Conservation (phyloP, 2,888 invertebrate genomes). For the Plagiodera versicolora region DNA sequence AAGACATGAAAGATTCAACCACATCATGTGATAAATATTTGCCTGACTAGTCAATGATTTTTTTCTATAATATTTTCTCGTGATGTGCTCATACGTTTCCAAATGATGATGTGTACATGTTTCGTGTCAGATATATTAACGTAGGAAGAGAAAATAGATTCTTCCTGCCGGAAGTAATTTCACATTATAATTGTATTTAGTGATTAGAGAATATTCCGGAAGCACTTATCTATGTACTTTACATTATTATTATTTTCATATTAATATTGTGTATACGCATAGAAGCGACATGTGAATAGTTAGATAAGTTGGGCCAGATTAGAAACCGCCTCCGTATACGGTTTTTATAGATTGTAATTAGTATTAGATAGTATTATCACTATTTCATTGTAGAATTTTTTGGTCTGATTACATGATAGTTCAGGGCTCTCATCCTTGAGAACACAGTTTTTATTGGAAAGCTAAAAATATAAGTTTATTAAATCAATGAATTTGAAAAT, state of each 20-base stretch:
- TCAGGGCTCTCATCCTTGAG: too few species aligned
- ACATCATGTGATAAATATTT: too few species aligned
- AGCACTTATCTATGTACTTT: slow-evolving; percentile 28
- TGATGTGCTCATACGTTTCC: background rate
- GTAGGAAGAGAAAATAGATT: slow-evolving; percentile 4
- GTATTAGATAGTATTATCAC: too few species aligned
- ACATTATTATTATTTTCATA: background rate
- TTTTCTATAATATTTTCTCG: background rate
- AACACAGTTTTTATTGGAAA: too few species aligned
- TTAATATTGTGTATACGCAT: background rate
- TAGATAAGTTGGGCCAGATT: too few species aligned
- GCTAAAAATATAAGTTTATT: too few species aligned
- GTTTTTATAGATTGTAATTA: too few species aligned
- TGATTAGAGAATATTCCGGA: slow-evolving; percentile 30
- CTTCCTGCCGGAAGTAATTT: slow-evolving; percentile 27
- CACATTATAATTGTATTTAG: slow-evolving; percentile 26
- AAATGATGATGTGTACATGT: background rate
- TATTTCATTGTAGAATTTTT: too few species aligned
- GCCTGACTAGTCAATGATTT: background rate
- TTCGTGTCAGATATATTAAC: background rate
- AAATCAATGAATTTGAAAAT: too few species aligned
- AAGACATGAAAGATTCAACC: too few species aligned
- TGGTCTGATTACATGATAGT: too few species aligned
- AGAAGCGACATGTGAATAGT: background rate
- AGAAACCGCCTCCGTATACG: too few species aligned